Base-by-base conservation (phyloP, 2,888 invertebrate genomes). In the Amiota mariae region DNA sequence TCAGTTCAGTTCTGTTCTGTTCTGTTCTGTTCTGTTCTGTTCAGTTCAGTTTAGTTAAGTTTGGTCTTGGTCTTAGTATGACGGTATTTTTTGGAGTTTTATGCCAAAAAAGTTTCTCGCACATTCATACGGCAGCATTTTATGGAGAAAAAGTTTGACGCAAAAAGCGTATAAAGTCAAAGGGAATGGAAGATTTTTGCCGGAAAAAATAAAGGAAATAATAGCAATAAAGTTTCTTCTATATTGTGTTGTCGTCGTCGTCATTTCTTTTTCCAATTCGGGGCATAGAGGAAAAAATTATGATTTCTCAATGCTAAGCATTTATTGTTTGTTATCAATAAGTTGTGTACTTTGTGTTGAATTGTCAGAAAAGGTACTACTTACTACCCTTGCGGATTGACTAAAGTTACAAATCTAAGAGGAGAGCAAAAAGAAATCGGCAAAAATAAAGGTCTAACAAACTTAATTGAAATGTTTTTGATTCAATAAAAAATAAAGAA, bases 251-350 rank as follows among this genome's bases (percentile, higher is more conserved):
- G n/a, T 51, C 4, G 11, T 4, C 24, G 3, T 51, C 51, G 11
- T 51, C 4, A 24, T 46, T 36, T 36, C 1, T 10, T 24, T 63
- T 63, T 63, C 46, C 36, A 24, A 24, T 12, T 63, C 36, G 13
- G 36, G 20, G 18, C 24, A 13, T 46, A 24, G 12, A 4, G 54
- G 3, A n/a, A n/a, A 46, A 11, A 18, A 59, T 36, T 46, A 11
- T 11, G 24, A 63, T 79, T 78, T 79, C 36, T 36, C 73, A 73
- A 77, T 76, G 74, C 75, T 70, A 76, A 80, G 76, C 81, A 85
- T 85, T 83, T 85, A 80, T 83, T 85, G 24, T 20, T 83, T 85
- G 24, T 20, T 68, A 85, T 85, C 86, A 83, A 83, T 85, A 83
- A 85, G 86, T 85, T 85, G 78, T 54, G 18, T 10, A 36, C 3